These are phyloP conservation scores for Amazona guildingii DNA, from an alignment of 2,113 vertebrate genomes.

Conservation along the genomic window DNA sequence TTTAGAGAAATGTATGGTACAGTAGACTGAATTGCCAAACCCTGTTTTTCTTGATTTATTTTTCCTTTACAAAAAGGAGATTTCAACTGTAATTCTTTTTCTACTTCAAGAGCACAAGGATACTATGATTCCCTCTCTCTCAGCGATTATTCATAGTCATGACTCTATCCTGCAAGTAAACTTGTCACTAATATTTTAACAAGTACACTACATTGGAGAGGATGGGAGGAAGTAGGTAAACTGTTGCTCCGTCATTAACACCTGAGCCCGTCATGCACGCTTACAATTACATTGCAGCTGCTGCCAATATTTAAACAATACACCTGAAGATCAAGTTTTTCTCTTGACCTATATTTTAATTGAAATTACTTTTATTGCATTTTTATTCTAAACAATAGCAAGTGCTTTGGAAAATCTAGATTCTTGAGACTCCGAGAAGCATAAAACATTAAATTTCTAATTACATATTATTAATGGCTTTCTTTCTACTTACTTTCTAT, in stretches of 20 bases:
- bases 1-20: neutral
- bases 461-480: neutral
- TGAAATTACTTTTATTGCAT: neutral
- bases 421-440: neutral
- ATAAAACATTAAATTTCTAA: neutral
- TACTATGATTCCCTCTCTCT: neutral
- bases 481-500: neutral
- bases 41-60: neutral
- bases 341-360: neutral
- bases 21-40: neutral
- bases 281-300: neutral
- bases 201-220: too few relatives aligned
- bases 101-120: neutral
- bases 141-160: neutral
- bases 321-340: neutral
- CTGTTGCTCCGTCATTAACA: neutral
- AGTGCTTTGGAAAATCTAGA: neutral
- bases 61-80: neutral
- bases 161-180: neutral
- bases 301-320: neutral
- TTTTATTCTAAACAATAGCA: neutral
- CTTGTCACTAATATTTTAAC: neutral
- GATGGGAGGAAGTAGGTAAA: neutral
- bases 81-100: neutral
- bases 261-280: neutral